Evolutionary conservation across 2,797 vertebrate genomes (phyloP).

Genomic region (Dendrocincla tyrannina): DNA sequence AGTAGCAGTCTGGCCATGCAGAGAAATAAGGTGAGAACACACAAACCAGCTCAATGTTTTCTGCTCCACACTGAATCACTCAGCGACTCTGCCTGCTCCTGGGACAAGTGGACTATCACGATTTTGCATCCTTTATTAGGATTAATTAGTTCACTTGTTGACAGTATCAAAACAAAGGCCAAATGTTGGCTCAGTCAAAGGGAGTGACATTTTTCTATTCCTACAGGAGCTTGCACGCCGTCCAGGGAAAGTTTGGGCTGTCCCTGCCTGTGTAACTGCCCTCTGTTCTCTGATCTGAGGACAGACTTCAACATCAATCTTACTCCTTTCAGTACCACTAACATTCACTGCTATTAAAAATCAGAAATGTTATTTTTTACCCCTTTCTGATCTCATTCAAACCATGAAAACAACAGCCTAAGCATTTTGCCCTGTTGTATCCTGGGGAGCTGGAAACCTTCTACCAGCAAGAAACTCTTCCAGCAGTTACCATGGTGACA

Average conservation of each 20-base stretch:
- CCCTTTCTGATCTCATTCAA: slow-evolving; percentile 19
- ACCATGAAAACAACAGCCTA: not conserved
- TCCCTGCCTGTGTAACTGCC: not conserved
- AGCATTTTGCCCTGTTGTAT: slow-evolving; percentile 5
- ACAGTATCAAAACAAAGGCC: not conserved
- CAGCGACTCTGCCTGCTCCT: not conserved
- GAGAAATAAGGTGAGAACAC: not conserved
- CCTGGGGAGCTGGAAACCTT: slow-evolving; percentile 25
- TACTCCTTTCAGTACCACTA: not conserved
- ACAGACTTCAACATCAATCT: not conserved
- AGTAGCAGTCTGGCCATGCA: not conserved
- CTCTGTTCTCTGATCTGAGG: not conserved
- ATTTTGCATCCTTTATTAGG: not conserved
- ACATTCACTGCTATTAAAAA: not conserved
- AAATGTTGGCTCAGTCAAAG: not conserved
- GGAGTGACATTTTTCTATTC: not conserved
- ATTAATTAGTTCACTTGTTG: not conserved
- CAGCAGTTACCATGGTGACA: slow-evolving; percentile 69
- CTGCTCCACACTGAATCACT: not conserved
- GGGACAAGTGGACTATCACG: not conserved
- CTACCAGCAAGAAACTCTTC: slow-evolving; percentile 6
- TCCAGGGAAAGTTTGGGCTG: not conserved
- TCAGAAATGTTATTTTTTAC: not conserved
- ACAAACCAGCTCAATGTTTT: not conserved
- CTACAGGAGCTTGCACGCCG: not conserved